phyloP scores from a whole-genome alignment of 2,113 vertebrate species.

The Capra hircus region DNA sequence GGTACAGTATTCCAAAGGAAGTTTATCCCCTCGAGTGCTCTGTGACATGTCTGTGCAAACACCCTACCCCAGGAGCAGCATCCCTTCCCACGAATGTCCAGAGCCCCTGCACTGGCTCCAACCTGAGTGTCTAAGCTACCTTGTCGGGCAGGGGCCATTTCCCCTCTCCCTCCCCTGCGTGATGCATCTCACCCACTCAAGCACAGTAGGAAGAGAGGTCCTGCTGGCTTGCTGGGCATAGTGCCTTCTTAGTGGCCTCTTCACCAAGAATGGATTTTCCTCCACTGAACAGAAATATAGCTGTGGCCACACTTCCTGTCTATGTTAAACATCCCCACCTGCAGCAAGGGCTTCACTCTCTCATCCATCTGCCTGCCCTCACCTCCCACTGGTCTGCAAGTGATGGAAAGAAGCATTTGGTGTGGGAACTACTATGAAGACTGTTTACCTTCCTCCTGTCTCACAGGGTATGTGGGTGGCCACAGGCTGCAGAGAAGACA shows the following conservation, averaged over 20 bases:
- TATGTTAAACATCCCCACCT: background rate
- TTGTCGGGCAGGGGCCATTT: background rate
- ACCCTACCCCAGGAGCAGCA: background rate
- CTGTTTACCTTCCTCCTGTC: background rate
- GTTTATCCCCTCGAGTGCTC: background rate
- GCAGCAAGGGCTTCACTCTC: background rate
- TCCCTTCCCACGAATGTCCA: background rate
- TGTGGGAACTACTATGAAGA: background rate
- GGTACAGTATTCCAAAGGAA: background rate
- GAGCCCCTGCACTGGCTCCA: background rate
- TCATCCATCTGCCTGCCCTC: background rate
- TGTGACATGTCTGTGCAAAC: background rate
- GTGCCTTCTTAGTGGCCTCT: background rate
- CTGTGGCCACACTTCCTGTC: background rate
- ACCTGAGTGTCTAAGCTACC: background rate
- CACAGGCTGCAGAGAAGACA: background rate
- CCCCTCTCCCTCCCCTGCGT: background rate
- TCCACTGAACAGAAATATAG: background rate
- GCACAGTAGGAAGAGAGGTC: background rate
- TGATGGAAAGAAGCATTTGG: background rate
- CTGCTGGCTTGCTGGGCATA: background rate
- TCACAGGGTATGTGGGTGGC: rapidly evolving
- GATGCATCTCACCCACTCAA: background rate
- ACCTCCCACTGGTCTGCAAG: background rate
- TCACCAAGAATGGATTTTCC: background rate